Base-by-base conservation (phyloP, 2,888 invertebrate genomes). In the Eupelmus urozonus region DNA sequence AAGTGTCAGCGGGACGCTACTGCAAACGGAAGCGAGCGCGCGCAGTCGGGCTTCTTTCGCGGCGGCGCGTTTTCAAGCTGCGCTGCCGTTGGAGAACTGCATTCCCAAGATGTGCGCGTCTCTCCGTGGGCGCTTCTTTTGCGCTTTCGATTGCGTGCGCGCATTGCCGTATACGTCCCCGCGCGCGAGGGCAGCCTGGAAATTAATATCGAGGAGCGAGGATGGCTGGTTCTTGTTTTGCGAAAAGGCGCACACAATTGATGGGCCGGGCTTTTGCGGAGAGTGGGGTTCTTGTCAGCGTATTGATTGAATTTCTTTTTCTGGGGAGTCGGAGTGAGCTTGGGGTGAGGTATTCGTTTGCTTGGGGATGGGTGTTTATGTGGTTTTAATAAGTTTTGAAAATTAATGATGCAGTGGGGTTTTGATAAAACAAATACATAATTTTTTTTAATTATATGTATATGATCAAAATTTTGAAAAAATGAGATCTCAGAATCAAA, bases 91-190 rank as follows among this genome's bases (percentile, higher is more conserved):
- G 34, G 9, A 34, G 42, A 70, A 70, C 59, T 59, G 29, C 70
- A 60, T 70, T 70, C 59, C 20, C 42, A 18, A 11, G 0, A 1
- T 27, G 20, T 16, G 13, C 45, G 23, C 9, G 45, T 45, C 4
- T 53, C 2, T 45, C 9, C 45, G 45, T 51, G 2, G n/a, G 23
- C 16, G 49, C 60, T 71, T 60, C 51, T 71, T 57, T 55, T 18
- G 34, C 20, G 11, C 20, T 29, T 53, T 53, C 53, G 23, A 67
- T 29, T 53, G 9, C 16, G 13, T 16, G 45, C 16, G 45, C 13
- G 51, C 34, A 51, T 29, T 13, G 20, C 23, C 25, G 23, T 63
- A 16, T 25, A 45, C n/a, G 49, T 11, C 11, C 2, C 11, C 2
- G 2, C 18, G 51, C 18, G 11, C 4, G 20, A n/a, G 20, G 60